These are phyloP conservation scores for Saxicola maurus DNA, from an alignment of 2,797 vertebrate genomes.

Conservation along the genomic window DNA sequence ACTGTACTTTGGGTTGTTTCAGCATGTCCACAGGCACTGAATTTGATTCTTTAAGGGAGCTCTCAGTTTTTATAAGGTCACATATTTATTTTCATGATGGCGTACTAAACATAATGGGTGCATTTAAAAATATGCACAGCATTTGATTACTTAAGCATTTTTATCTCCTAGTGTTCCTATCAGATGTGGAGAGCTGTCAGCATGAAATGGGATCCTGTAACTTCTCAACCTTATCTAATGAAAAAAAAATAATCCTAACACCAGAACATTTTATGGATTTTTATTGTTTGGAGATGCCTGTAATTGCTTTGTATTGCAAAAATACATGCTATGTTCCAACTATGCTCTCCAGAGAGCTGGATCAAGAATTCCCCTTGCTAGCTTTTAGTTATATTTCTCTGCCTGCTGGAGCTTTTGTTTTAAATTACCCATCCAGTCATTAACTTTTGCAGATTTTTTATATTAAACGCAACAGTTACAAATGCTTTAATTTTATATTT, in stretches of 20 bases:
- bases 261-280: not conserved
- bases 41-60: not conserved
- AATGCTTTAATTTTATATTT: constrained; percentile 13
- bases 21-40: not conserved
- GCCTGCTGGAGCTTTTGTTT: not conserved
- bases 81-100: not conserved
- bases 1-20: not conserved
- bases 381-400: not conserved
- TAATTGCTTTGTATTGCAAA: not conserved
- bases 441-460: constrained; percentile 25
- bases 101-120: not conserved
- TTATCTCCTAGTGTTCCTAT: not conserved
- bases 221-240: not conserved
- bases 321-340: not conserved
- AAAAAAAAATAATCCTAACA: not conserved
- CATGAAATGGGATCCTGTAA: not conserved
- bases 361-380: not conserved
- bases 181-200: not conserved
- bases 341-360: not conserved
- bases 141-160: not conserved
- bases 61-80: not conserved
- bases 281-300: not conserved
- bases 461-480: not conserved
- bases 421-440: not conserved
- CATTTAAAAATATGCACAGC: not conserved